Base-by-base conservation (phyloP, 2,113 vertebrate species). In the Cynocephalus volans region DNA sequence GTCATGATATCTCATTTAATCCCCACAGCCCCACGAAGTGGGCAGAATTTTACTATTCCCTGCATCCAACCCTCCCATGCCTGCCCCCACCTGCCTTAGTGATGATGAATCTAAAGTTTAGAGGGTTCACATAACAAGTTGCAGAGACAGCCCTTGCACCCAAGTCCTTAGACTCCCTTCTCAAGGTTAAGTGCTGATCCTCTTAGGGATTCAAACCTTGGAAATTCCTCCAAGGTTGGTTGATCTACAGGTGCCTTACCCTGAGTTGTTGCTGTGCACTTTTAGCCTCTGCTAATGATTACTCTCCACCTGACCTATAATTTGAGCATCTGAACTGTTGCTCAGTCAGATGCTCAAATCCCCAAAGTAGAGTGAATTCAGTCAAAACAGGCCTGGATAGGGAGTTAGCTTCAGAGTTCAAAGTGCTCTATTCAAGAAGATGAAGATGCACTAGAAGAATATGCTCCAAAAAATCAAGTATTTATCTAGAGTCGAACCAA, bases 101-200 rank as follows among this genome's bases (percentile, higher is more conserved):
- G n/a, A 56, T 5, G 52, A 45, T 21, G 31, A 23, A 56, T 10
- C 36, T 73, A 50, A 56, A 36, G 9, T 56, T 60, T 50, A 56
- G 41, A 56, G 41, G 0, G 1, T 19, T 19, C 11, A 8, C 1
- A 24, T 15, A 18, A 1, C 12, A 41, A 58, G 8, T 1, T 31
- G n/a, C 56, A 50, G 65, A 50, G 36, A 17, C 1, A 19, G 7
- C 2, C 0, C 24, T 65, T 1, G 7, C 2, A 23, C 52, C 19
- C 41, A 50, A 48, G 21, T 31, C 28, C 28, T 62, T 31, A 60
- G 17, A 73, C 41, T 21, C 7, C 64, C 79, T 3, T 4, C 50
- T 83, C 62, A 67, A 28, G n/a, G 12, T 41, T 81, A 76, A 67
- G 14, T 6, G 19, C 58, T 58, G 26, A 58, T 54, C 24, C 21